These are phyloP conservation scores for Philaethria dido DNA, from an alignment of 2,888 invertebrate genomes.

Conservation along the genomic window DNA sequence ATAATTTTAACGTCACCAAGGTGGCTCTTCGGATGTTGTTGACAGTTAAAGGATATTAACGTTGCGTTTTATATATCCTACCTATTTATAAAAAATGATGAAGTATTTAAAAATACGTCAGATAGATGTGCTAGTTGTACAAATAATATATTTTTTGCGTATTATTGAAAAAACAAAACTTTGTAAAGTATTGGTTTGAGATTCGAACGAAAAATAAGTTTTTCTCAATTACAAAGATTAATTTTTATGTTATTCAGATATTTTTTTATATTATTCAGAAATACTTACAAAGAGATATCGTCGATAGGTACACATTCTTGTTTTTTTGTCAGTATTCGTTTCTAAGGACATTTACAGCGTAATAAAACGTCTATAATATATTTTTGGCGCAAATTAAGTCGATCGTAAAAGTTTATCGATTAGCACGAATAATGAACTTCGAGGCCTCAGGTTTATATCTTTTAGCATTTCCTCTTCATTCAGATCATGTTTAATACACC, in stretches of 20 bases:
- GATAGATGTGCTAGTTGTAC: too few species aligned
- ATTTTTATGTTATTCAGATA: not conserved
- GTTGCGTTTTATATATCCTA: too few species aligned
- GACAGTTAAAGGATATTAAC: too few species aligned
- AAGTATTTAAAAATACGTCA: too few species aligned
- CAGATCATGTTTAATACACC: not conserved
- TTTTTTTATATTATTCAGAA: too few species aligned
- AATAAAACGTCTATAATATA: slow-evolving; percentile 38
- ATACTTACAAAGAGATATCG: not conserved
- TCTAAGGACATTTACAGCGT: slow-evolving; percentile 38
- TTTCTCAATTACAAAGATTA: not conserved
- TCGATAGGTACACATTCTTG: slow-evolving; percentile 29
- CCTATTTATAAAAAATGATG: too few species aligned
- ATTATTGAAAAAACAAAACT: too few species aligned
- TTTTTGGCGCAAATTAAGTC: slow-evolving; percentile 41
- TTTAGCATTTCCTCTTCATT: slow-evolving; percentile 20
- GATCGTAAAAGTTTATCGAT: slow-evolving; percentile 46
- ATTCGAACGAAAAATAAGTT: too few species aligned
- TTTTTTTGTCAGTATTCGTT: slow-evolving; percentile 39
- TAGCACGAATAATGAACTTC: slow-evolving; percentile 41
- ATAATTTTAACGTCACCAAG: too few species aligned
- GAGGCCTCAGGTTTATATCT: slow-evolving; percentile 18
- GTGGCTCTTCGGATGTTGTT: too few species aligned
- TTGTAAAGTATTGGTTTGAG: too few species aligned
- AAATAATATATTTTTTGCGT: too few species aligned